Base-by-base conservation (phyloP, 2,113 vertebrate genomes). In the Hymenochirus boettgeri region DNA sequence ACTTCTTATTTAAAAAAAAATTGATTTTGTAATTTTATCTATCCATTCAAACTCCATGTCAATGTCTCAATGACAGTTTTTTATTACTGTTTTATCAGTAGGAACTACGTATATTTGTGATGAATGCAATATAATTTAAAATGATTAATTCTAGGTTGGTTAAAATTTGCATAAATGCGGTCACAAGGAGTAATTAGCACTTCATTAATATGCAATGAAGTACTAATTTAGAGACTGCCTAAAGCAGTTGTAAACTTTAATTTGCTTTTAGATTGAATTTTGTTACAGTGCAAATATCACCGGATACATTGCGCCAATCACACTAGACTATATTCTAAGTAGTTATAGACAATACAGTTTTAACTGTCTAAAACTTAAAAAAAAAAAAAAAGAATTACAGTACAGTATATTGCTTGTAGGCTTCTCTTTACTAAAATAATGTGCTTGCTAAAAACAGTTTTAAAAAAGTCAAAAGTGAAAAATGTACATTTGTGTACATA, bases 131-230 rank as follows among this genome's bases (percentile, higher is more conserved):
- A 70, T 82, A 80, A 76, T 75, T 3, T 42, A 72, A 78, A 79
- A 78, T 82, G 80, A 82, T 77, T 81, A 79, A 84, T 85, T 82
- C 74, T 82, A 74, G 77, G 72, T 79, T 64, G 70, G 50, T 8
- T 46, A 29, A 59, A 72, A 76, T 87, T 88, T 85, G 70, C 79
- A 80, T 85, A 85, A 76, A 80, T 83, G 82, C 82, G 80, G 71
- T 79, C 71, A 77, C 71, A 84, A 83, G 78, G 73, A 85, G 46
- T 86, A 85, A 83, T 78, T 67, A 67, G 64, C 55, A 59, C 45
- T 57, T 82, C 59, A 87, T 88, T 86, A 88, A 88, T 86, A 86
- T 80, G 83, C 76, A 82, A 77, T 82, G 73, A 82, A 80, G 62
- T 73, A 55, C 74, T 82, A 83, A 85, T 83, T 80, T 81, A 66